A percentile compares a stretch with the other conserved stretches of the same genome.
Evolutionary conservation across 2,797 vertebrate genomes (phyloP).

Genomic region (Psittacula echo): DNA sequence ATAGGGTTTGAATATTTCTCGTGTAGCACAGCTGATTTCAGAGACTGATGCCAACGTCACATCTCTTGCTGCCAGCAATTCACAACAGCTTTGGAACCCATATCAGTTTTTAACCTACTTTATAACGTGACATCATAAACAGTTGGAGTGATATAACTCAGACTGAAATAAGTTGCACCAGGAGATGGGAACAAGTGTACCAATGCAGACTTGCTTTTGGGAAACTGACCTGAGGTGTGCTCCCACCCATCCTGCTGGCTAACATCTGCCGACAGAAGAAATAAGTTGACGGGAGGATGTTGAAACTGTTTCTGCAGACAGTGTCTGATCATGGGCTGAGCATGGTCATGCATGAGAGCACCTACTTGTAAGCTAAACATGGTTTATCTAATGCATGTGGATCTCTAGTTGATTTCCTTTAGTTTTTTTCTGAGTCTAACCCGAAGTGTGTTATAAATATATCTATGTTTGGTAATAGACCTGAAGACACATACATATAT

Average conservation of each 20-base stretch:
- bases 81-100: not conserved
- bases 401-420: not conserved
- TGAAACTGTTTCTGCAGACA: not conserved
- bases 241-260: not conserved
- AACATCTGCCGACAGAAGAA: not conserved
- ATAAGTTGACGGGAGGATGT: not conserved
- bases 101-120: conserved; percentile 7
- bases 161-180: not conserved
- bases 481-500: not conserved
- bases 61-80: not conserved
- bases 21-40: not conserved
- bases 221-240: not conserved
- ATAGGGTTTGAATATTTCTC: not conserved
- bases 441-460: not conserved
- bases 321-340: not conserved
- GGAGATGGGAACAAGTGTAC: not conserved
- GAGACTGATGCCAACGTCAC: not conserved
- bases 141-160: not conserved
- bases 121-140: not conserved
- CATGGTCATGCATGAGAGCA: not conserved
- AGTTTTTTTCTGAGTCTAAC: not conserved
- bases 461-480: not conserved
- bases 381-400: not conserved
- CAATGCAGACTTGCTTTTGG: not conserved
- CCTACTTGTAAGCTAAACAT: not conserved